A percentile compares a stretch with the other conserved stretches of the same genome.
These are phyloP conservation scores for Upupa epops DNA, from an alignment of 2,113 vertebrate genomes.

Conservation along the genomic window DNA sequence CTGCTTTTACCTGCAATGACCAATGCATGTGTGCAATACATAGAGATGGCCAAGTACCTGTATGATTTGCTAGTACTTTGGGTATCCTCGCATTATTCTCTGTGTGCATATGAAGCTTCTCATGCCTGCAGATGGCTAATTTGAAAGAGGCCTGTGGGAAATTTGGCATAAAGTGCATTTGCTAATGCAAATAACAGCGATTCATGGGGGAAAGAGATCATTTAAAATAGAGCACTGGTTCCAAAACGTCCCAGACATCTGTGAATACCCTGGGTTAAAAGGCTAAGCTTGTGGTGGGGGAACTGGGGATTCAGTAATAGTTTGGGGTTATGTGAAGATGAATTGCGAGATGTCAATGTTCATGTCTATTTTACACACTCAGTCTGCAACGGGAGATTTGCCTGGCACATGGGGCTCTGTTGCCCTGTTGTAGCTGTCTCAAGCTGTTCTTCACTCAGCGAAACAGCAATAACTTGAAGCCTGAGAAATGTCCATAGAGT, in stretches of 20 bases:
- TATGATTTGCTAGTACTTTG: background rate
- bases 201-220: background rate
- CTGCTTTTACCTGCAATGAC: background rate
- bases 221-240: background rate
- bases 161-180: background rate
- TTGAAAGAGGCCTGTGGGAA: constrained; percentile 11
- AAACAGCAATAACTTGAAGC: background rate
- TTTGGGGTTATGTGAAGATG: background rate
- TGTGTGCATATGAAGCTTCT: background rate
- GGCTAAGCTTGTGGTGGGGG: background rate
- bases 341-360: background rate
- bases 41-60: background rate
- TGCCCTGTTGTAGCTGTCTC: background rate
- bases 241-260: background rate
- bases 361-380: background rate
- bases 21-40: background rate
- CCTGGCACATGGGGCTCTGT: background rate
- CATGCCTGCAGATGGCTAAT: constrained; percentile 30
- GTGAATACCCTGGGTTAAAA: background rate
- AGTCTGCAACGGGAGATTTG: background rate
- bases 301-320: background rate
- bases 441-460: background rate
- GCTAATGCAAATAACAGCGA: constrained; percentile 33
- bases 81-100: background rate
- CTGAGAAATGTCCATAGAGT: background rate